Conservation (phyloP, 2,888 invertebrate genomes). For the Eilema sororculum region DNA sequence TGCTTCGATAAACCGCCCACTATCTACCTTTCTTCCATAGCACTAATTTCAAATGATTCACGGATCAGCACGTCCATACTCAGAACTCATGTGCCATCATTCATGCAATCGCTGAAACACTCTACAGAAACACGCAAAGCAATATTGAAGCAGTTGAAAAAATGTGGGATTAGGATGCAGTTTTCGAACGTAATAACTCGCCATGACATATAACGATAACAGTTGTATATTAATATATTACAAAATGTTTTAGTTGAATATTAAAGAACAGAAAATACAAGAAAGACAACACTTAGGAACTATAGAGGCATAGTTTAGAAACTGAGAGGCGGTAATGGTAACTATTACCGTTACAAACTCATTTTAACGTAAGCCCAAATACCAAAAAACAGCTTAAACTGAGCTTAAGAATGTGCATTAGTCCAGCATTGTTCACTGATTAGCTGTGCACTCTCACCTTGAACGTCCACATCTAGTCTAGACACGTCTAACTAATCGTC, state of each 20-base stretch:
- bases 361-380: background rate
- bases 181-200: background rate
- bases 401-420: constrained; percentile 9
- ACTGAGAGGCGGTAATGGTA: background rate
- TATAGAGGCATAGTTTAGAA: no score
- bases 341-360: background rate
- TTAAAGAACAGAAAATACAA: background rate
- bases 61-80: background rate
- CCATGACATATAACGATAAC: background rate
- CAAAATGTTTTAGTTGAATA: background rate
- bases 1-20: no score
- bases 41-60: background rate
- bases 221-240: no score
- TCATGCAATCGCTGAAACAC: background rate
- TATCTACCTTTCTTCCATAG: background rate
- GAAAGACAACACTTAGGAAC: background rate
- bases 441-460: constrained; percentile 16
- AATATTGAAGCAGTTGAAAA: background rate
- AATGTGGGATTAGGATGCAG: background rate
- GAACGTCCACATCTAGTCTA: constrained; percentile 19
- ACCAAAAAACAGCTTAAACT: background rate
- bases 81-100: background rate
- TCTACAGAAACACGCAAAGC: background rate
- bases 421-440: constrained; percentile 13
- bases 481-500: constrained; percentile 30